A percentile compares a stretch with the other conserved stretches of the same genome.
Evolutionary conservation across 2,113 vertebrate genomes (phyloP).

Genomic region (Anguilla rostrata): DNA sequence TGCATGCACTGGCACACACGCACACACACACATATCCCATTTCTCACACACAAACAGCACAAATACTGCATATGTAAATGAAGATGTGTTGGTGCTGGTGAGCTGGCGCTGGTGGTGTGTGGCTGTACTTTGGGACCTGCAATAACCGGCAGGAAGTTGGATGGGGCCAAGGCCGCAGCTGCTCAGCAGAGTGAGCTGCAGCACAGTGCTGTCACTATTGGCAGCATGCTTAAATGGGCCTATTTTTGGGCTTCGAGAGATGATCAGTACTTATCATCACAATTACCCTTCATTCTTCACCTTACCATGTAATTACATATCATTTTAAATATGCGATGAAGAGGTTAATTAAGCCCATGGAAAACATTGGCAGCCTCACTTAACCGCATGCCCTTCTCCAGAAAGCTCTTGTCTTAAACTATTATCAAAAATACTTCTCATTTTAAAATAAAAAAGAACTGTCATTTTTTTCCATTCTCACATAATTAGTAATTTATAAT

Average conservation of each 20-base stretch:
- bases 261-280: background rate
- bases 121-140: background rate
- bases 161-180: background rate
- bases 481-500: background rate
- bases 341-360: background rate
- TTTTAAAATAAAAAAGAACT: background rate
- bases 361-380: background rate
- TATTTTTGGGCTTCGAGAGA: background rate
- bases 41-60: background rate
- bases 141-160: background rate
- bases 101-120: background rate
- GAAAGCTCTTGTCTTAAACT: background rate
- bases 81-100: background rate
- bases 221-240: background rate
- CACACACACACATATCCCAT: background rate
- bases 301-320: background rate
- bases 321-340: background rate
- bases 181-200: background rate
- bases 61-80: background rate
- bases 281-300: background rate
- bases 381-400: background rate
- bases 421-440: background rate
- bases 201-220: background rate
- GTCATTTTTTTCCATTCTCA: background rate
- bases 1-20: too few relatives aligned